Conservation (phyloP, 2,113 vertebrate genomes). For the Rhinolophus sinicus region DNA sequence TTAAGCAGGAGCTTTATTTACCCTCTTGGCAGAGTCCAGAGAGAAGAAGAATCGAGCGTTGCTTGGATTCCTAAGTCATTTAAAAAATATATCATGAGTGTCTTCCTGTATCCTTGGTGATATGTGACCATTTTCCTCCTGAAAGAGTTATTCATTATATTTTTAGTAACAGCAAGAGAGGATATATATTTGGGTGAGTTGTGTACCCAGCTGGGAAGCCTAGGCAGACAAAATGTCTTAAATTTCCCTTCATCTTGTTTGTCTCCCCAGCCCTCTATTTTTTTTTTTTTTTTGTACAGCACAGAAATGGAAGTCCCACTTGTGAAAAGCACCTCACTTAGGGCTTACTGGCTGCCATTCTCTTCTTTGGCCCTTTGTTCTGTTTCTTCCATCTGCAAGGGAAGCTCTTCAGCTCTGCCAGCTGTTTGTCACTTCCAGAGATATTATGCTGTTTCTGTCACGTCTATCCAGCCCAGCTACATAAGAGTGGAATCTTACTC, state of each 20-base stretch:
- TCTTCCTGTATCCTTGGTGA: slow-evolving; percentile 63
- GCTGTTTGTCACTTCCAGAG: slow-evolving; percentile 64
- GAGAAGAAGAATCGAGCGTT: slow-evolving; percentile 32
- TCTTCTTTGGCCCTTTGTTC: slow-evolving; percentile 62
- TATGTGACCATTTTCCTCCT: slow-evolving; percentile 57
- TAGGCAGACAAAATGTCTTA: slow-evolving; percentile 64
- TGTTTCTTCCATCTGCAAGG: slow-evolving; percentile 47
- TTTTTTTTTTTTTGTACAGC: slow-evolving; percentile 36
- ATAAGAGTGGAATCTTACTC: slow-evolving; percentile 33
- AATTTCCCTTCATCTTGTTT: slow-evolving; percentile 74
- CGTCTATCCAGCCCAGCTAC: slow-evolving; percentile 28
- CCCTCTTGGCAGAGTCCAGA: slow-evolving; percentile 29
- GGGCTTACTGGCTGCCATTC: slow-evolving; percentile 5
- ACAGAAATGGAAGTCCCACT: slow-evolving; percentile 58
- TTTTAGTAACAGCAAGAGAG: slow-evolving; percentile 72
- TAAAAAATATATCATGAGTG: slow-evolving; percentile 42
- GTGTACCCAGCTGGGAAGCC: slow-evolving; percentile 69
- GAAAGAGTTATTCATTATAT: slow-evolving; percentile 44
- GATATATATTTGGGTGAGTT: slow-evolving; percentile 64
- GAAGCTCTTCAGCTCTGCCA: slow-evolving; percentile 55
- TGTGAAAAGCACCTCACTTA: slow-evolving; percentile 45
- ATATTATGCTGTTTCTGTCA: slow-evolving; percentile 59
- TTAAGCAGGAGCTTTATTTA: slow-evolving; percentile 56
- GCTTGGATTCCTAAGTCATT: slow-evolving; percentile 57
- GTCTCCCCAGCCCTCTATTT: neutral